Evolutionary conservation across 2,113 vertebrate genomes (phyloP).

Genomic region (Tylochromis polylepis): DNA sequence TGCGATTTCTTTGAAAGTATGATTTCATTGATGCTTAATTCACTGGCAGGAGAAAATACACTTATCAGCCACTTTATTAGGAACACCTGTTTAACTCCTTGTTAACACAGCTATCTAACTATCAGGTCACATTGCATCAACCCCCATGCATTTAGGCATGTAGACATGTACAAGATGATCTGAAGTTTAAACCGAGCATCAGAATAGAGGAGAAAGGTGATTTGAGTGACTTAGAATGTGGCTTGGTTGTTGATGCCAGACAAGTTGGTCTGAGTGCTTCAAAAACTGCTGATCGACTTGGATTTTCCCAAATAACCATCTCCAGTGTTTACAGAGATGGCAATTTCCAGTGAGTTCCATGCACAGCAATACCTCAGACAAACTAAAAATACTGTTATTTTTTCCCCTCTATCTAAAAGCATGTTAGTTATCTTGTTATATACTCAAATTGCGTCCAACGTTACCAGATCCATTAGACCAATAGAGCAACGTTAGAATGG

Average conservation of each 20-base stretch:
- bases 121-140: background rate
- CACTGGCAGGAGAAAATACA: background rate
- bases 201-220: background rate
- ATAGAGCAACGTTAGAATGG: no score
- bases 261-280: accelerated
- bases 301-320: background rate
- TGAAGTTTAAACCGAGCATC: background rate
- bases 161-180: background rate
- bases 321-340: accelerated
- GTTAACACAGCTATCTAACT: background rate
- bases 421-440: no score
- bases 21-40: background rate
- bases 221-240: accelerated
- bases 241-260: background rate
- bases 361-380: no score
- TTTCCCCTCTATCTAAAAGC: no score
- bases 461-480: no score
- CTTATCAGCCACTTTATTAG: background rate
- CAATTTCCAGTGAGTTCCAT: no score
- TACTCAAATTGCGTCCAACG: no score
- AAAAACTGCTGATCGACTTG: background rate
- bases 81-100: background rate
- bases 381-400: no score
- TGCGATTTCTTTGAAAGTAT: background rate
- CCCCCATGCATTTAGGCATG: background rate